Base-by-base conservation (phyloP, 1,140 invertebrate genomes). In the Macrosteles quadrilineatus region DNA sequence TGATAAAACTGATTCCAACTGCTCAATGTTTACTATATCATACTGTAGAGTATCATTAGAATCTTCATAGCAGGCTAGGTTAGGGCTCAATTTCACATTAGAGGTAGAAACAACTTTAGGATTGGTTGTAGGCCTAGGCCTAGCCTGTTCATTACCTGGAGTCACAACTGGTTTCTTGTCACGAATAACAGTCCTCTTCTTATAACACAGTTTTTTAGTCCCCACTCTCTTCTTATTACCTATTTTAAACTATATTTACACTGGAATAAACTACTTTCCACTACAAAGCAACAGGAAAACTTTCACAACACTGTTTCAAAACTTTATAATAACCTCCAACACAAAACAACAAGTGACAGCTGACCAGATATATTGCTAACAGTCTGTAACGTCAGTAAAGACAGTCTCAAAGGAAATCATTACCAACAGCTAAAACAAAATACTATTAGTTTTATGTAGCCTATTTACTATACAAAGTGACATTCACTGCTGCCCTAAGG, bases 151-250 rank as follows among this genome's bases (percentile, higher is more conserved):
- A 55, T 55, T 25, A 55, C 50, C 50, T 55, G 55, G 29, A 25
- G 55, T 31, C 6, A 59, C 2, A 59, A 19, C 29, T 59, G 23
- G 17, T 19, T 53, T 3, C 4, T 53, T 4, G 47, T n/a, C 6
- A n/a, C n/a, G 4, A 25, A 6, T 4, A 6, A 19, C n/a, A 19
- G 17, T 53, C 23, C 6, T 53, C 3, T 4, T 4, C 23, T 19
- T 53, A 25, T 53, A 53, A 53, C 6, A 4, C n/a, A 6, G 4
- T 3, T 25, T 9, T 25, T 19, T 53, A 53, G 17, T 53, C 17
- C 47, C 47, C n/a, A 53, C n/a, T 53, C n/a, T 53, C 47, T 53
- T 53, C n/a, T 53, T 53, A 25, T 53, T 53, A 4, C 47, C 47
- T n/a, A 53, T 53, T 25, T 53, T n/a, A 36, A 36, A 6, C 14